These are phyloP conservation scores for Blomia tropicalis DNA, from an alignment of 2,888 invertebrate species.

Conservation along the genomic window DNA sequence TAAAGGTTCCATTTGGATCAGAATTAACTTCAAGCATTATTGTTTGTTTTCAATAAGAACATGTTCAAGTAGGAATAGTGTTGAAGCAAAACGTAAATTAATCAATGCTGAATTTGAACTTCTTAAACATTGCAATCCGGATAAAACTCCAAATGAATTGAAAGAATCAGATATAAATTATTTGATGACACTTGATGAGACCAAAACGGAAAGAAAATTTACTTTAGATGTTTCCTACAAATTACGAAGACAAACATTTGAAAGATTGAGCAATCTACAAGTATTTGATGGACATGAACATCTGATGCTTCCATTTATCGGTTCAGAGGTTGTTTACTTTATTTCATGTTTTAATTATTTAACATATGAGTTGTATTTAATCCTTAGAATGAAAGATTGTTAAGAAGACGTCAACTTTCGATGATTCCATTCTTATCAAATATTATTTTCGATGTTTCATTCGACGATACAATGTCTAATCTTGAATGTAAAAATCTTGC, in stretches of 20 bases:
- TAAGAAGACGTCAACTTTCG: background rate
- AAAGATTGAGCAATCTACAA: background rate
- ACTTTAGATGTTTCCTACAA: background rate
- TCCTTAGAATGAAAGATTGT: background rate
- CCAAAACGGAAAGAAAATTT: background rate
- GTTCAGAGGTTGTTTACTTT: background rate
- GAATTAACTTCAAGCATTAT: no score
- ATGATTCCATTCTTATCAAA: conserved; percentile 12
- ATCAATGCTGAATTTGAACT: conserved; percentile 1
- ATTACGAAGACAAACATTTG: background rate
- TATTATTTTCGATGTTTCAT: conserved; percentile 64
- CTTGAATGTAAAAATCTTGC: conserved; percentile 57
- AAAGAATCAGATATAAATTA: background rate
- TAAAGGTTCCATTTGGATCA: no score
- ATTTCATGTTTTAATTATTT: background rate
- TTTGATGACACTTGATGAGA: background rate
- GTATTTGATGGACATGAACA: background rate
- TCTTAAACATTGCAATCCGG: background rate
- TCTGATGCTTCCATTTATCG: background rate
- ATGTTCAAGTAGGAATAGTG: no score
- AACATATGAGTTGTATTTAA: background rate
- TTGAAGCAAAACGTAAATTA: background rate
- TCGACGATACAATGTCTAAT: conserved; percentile 55
- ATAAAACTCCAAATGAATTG: background rate
- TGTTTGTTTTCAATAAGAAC: no score